A percentile compares a stretch with the other conserved stretches of the same genome.
These are phyloP conservation scores for Aphelenchoides besseyi DNA, from an alignment of 1,140 invertebrate genomes.

Conservation along the genomic window DNA sequence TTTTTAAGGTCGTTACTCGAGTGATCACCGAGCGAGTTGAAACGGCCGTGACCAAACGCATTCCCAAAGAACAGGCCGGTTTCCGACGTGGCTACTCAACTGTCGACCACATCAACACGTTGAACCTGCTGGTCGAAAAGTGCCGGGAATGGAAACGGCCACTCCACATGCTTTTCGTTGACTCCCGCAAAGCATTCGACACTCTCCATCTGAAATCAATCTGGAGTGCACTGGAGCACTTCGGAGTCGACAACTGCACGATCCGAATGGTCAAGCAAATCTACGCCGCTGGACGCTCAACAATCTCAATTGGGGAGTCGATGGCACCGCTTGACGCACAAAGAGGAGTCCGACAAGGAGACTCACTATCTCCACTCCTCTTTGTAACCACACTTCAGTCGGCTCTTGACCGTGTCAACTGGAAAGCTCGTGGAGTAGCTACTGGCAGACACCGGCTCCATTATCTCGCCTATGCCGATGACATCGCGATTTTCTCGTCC, in stretches of 20 bases:
- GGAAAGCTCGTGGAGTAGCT: neutral
- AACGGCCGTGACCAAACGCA: neutral
- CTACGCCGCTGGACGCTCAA: slow-evolving; percentile 22
- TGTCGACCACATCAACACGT: slow-evolving; percentile 34
- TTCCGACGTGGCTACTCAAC: slow-evolving; percentile 37
- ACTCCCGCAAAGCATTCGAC: slow-evolving; percentile 46
- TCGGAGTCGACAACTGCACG: slow-evolving; percentile 27
- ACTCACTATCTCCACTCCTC: slow-evolving; percentile 21
- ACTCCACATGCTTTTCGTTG: slow-evolving; percentile 36
- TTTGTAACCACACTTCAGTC: slow-evolving; percentile 20
- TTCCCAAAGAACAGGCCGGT: slow-evolving; percentile 32
- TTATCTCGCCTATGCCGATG: slow-evolving; percentile 20
- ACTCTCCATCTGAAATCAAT: slow-evolving; percentile 13
- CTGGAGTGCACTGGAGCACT: slow-evolving; percentile 27
- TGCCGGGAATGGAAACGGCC: neutral
- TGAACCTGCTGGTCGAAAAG: slow-evolving; percentile 26
- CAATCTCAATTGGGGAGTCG: neutral
- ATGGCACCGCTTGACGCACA: slow-evolving; percentile 1
- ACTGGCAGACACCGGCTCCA: neutral
- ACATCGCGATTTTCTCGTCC: neutral
- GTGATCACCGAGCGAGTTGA: neutral
- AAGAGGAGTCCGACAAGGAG: slow-evolving; percentile 24
- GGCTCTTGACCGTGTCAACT: slow-evolving; percentile 6
- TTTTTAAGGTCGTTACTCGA: slow-evolving; percentile 19
- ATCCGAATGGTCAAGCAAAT: slow-evolving; percentile 29